Evolutionary conservation across 1,140 invertebrate species (phyloP).

Genomic region (Anadara kagoshimensis): DNA sequence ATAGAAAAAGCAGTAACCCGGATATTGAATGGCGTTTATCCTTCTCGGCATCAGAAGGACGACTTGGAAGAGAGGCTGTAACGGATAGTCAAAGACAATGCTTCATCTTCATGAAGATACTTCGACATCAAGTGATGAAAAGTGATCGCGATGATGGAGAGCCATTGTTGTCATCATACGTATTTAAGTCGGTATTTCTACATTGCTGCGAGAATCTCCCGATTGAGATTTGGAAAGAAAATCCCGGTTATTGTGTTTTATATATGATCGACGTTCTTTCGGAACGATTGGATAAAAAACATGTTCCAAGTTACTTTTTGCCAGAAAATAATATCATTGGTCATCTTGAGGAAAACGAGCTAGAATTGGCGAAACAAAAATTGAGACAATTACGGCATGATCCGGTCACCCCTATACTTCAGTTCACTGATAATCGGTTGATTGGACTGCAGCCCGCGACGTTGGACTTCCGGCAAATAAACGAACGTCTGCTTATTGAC

Average conservation of each 20-base stretch:
- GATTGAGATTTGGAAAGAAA: slow-evolving; percentile 23
- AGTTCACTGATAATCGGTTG: slow-evolving; percentile 23
- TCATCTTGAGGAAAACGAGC: slow-evolving; percentile 24
- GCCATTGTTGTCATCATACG: slow-evolving; percentile 23
- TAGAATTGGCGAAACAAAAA: background rate
- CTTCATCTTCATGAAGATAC: slow-evolving; percentile 37
- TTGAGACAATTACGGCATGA: slow-evolving; percentile 14
- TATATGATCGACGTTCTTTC: slow-evolving; percentile 36
- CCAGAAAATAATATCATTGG: slow-evolving; percentile 35
- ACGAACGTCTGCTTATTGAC: background rate
- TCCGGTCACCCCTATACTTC: slow-evolving; percentile 16
- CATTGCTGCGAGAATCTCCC: slow-evolving; percentile 41
- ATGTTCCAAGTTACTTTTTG: slow-evolving; percentile 28
- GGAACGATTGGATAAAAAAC: slow-evolving; percentile 12
- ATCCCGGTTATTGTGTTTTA: slow-evolving; percentile 31
- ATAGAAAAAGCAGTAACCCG: slow-evolving; percentile 13
- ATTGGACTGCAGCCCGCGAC: slow-evolving; percentile 1
- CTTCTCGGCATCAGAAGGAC: slow-evolving; percentile 35
- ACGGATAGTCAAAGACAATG: slow-evolving; percentile 40
- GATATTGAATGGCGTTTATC: slow-evolving; percentile 43
- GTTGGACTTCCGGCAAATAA: slow-evolving; percentile 4
- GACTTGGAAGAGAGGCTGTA: slow-evolving; percentile 24
- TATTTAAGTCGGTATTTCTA: slow-evolving; percentile 38
- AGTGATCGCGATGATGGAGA: background rate
- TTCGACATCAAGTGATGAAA: slow-evolving; percentile 27